Evolutionary conservation across 2,797 vertebrate species (phyloP), one percentile per base, ranked within the genome.

Genomic region (Saguinus oedipus): DNA sequence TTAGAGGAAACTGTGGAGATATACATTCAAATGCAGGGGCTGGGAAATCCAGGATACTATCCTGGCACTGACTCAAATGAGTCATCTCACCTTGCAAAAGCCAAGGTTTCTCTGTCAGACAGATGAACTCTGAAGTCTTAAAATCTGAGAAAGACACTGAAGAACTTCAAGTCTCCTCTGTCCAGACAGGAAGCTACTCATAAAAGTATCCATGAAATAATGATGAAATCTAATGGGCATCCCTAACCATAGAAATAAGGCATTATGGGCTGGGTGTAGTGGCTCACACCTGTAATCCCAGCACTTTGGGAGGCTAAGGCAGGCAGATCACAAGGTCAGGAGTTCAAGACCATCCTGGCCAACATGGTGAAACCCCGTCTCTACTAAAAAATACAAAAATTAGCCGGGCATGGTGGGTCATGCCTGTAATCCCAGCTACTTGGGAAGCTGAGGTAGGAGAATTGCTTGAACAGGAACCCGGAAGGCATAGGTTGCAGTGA

Each of bases 51-150:
- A 76, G n/a, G 30, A 57, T 48, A 64, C 39, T 74, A 90, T 22
- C 2, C 55, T 42, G 42, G 13, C 10, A 42, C 27, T 22, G 70
- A 50, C 81, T 85, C 44, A 88, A 48, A 68, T 27, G 42, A 78
- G 61, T 53, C 85, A 64, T 50, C 82, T 91, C 57, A 93, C n/a
- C 36, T 84, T 88, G 76, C 44, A 86, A 14, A 55, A 48, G 27
- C n/a, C 59, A 80, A 68, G 30, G 17, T 68, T 88, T 88, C 64
- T 94, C 68, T 55, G 10, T 26, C 89, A 90, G 12, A 81, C 19
- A 87, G 70, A 76, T 30, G 46, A 92, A 72, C 48, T 36, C n/a
- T 74, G n/a, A 46, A 46, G 59, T 76, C 55, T 95, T 95, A 94
- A 91, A 59, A 89, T 50, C 76, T 74, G 30, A 89, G 82, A 88